Percentiles rank a stretch among this genome's conserved stretches.
phyloP scores from a whole-genome alignment of 2,888 invertebrate species.

The Ophion obscuratus region DNA sequence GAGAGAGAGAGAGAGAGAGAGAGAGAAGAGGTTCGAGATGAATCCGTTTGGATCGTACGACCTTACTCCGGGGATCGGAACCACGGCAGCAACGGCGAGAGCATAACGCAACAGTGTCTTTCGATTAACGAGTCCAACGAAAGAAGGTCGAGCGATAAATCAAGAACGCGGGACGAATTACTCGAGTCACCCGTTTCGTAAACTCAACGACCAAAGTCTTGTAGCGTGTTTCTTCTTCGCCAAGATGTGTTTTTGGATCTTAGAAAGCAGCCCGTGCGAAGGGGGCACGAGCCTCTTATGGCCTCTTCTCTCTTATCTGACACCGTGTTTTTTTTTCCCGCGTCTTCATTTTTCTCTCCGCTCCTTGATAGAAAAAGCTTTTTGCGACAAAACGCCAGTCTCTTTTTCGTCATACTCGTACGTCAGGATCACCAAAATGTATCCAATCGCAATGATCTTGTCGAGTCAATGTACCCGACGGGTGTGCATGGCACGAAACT shows the following conservation, averaged over 20 bases:
- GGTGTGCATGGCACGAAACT: background rate
- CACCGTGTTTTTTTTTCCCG: background rate
- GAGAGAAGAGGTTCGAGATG: slow-evolving; percentile 43
- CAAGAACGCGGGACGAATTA: slow-evolving; percentile 68
- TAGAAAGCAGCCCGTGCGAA: slow-evolving; percentile 43
- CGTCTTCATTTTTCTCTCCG: background rate
- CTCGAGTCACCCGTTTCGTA: slow-evolving; percentile 68
- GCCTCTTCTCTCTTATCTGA: slow-evolving; percentile 44
- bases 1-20: slow-evolving; percentile 22
- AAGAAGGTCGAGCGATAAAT: slow-evolving; percentile 69
- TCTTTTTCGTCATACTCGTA: background rate
- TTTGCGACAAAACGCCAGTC: background rate
- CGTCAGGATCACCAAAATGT: background rate
- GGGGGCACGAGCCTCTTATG: slow-evolving; percentile 57
- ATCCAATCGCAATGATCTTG: background rate
- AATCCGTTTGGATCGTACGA: slow-evolving; percentile 59
- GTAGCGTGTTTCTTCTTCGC: slow-evolving; percentile 22
- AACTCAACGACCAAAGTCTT: slow-evolving; percentile 53
- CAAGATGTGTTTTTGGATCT: slow-evolving; percentile 45
- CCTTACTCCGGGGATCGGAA: slow-evolving; percentile 53
- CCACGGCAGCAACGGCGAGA: slow-evolving; percentile 48
- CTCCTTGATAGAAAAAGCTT: background rate
- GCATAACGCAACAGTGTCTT: slow-evolving; percentile 62
- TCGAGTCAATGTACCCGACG: background rate
- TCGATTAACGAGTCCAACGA: slow-evolving; percentile 69